Evolutionary conservation across 2,113 vertebrate genomes (phyloP).

Genomic region (Piprites chloris): DNA sequence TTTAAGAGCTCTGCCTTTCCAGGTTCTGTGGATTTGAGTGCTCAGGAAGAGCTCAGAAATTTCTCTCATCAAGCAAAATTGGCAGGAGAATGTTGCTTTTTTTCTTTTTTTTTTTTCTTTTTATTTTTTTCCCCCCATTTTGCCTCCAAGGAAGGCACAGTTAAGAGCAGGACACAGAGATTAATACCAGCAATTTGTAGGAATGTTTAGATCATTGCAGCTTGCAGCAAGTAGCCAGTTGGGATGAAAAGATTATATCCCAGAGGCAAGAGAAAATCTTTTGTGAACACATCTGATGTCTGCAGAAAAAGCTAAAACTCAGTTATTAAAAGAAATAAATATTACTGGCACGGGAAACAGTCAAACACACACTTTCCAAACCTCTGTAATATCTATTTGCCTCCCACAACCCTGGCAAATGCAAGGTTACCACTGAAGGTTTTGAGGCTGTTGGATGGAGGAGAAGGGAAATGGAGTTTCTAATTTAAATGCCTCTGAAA

Average conservation of each 20-base stretch:
- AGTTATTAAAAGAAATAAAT: constrained; percentile 57
- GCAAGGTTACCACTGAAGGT: neutral
- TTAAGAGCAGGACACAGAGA: constrained; percentile 30
- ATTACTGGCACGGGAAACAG: neutral
- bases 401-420: neutral
- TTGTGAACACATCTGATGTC: neutral
- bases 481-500: neutral
- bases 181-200: constrained; percentile 41
- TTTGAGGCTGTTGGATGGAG: neutral
- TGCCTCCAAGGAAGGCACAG: constrained; percentile 14
- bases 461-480: neutral
- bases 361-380: neutral
- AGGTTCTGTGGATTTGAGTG: neutral
- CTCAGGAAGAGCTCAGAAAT: neutral
- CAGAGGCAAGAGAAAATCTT: constrained; percentile 25
- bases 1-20: neutral
- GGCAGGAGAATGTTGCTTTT: neutral
- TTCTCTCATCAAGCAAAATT: neutral
- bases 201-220: constrained; percentile 15
- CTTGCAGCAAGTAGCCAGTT: constrained; percentile 20
- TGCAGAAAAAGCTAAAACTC: constrained; percentile 1
- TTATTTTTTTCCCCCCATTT: neutral
- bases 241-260: constrained; percentile 35
- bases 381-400: neutral
- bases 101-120: neutral